Conservation (phyloP, 2,888 invertebrate species). For the Tetragnatha montana region DNA sequence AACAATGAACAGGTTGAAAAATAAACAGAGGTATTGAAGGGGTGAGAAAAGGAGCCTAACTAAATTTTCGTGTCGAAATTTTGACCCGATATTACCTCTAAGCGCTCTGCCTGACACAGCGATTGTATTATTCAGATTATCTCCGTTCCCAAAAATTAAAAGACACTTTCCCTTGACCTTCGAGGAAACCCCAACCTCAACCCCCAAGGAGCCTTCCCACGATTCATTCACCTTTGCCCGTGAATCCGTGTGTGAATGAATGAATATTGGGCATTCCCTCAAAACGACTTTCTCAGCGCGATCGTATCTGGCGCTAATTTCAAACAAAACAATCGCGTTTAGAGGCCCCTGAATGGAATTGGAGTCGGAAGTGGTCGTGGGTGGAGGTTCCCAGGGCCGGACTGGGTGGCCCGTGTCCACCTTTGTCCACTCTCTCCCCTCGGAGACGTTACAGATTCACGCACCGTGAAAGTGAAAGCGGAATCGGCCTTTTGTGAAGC, state of each 20-base stretch:
- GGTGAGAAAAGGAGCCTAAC: too few species aligned
- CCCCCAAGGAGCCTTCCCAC: too few species aligned
- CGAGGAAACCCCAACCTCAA: too few species aligned
- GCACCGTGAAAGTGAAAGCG: conserved; percentile 37
- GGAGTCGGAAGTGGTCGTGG: conserved; percentile 44
- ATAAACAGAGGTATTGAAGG: too few species aligned
- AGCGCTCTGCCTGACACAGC: too few species aligned
- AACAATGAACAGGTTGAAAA: too few species aligned
- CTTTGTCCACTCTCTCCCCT: conserved; percentile 35
- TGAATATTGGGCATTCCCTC: background rate
- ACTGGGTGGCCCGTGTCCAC: conserved; percentile 52
- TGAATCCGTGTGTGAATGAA: background rate
- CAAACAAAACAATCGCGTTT: background rate
- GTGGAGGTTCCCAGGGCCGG: conserved; percentile 51
- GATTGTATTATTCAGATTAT: too few species aligned
- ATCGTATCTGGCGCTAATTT: background rate
- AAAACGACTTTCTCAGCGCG: background rate
- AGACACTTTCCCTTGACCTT: too few species aligned
- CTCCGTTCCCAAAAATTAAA: too few species aligned
- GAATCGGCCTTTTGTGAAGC: background rate
- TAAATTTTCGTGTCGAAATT: too few species aligned
- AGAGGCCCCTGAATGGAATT: conserved; percentile 21
- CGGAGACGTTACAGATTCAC: conserved; percentile 34
- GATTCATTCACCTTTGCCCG: too few species aligned
- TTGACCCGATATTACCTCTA: too few species aligned